phyloP scores from a whole-genome alignment of 2,113 vertebrate genomes.

The Camelus bactrianus region DNA sequence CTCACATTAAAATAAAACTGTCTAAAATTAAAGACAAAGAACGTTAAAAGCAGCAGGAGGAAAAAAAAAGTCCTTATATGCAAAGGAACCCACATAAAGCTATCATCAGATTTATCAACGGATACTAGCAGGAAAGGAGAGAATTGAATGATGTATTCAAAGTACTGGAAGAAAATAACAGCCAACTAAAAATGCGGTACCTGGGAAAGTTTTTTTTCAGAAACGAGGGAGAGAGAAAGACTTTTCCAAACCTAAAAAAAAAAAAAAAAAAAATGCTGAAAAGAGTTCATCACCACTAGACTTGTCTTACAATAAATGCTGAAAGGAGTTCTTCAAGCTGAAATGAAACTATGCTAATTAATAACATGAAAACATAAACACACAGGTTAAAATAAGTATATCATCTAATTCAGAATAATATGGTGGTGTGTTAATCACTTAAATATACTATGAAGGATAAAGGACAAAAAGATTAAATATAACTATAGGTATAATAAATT shows the following conservation, averaged over 20 bases:
- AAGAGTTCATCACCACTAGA: not conserved
- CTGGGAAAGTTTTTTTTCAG: not conserved
- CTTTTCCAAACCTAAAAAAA: not conserved
- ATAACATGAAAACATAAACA: not conserved
- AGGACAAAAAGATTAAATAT: not conserved
- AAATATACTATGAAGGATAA: not conserved
- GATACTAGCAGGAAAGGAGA: not conserved
- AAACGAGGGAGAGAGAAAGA: constrained; percentile 4
- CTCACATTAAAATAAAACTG: not conserved
- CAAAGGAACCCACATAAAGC: not conserved
- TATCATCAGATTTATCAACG: constrained; percentile 3
- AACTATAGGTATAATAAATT: not conserved
- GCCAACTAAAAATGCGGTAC: not conserved
- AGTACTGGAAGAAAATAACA: not conserved
- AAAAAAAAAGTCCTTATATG: not conserved
- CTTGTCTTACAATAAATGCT: not conserved
- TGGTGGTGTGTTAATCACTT: not conserved
- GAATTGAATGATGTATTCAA: not conserved
- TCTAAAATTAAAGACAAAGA: constrained; percentile 47
- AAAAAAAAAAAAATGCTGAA: not conserved
- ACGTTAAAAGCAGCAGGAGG: constrained; percentile 11
- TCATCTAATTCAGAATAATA: not conserved
- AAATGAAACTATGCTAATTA: constrained; percentile 7
- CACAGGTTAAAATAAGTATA: not conserved
- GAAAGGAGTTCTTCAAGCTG: constrained; percentile 7